phyloP scores from a whole-genome alignment of 2,797 vertebrate genomes.

The Limosa lapponica region DNA sequence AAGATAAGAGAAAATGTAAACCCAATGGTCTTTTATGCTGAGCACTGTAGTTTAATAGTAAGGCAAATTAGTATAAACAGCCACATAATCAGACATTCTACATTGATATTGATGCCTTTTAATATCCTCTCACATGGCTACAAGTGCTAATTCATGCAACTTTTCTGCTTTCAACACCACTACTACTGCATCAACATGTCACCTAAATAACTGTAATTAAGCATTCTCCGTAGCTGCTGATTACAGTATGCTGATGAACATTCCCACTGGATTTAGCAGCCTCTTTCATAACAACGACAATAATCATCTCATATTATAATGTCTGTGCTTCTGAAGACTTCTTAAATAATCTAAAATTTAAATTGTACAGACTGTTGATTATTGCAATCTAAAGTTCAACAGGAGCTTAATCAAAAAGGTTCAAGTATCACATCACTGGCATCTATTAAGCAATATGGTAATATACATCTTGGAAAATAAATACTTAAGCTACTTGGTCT shows the following conservation, averaged over 20 bases:
- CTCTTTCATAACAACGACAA: slow-evolving; percentile 76
- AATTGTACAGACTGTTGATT: slow-evolving; percentile 80
- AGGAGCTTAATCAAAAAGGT: slow-evolving; percentile 80
- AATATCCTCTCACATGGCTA: slow-evolving; percentile 53
- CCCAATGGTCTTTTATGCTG: neutral
- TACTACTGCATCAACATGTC: slow-evolving; percentile 76
- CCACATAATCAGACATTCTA: slow-evolving; percentile 32
- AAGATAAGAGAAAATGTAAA: neutral
- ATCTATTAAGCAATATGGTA: slow-evolving; percentile 70
- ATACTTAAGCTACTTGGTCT: slow-evolving; percentile 53
- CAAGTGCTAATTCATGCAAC: slow-evolving; percentile 69
- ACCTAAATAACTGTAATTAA: slow-evolving; percentile 83
- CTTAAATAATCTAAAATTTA: slow-evolving; percentile 83
- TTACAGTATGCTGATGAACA: slow-evolving; percentile 81
- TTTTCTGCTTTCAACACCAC: slow-evolving; percentile 70
- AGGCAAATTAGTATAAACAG: slow-evolving; percentile 61
- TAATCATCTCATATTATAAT: slow-evolving; percentile 81
- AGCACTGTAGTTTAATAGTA: slow-evolving; percentile 43
- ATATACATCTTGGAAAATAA: slow-evolving; percentile 63
- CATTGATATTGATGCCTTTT: slow-evolving; percentile 66
- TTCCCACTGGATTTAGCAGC: slow-evolving; percentile 78
- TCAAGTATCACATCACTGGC: slow-evolving; percentile 68
- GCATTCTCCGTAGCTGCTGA: slow-evolving; percentile 76
- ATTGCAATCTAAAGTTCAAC: slow-evolving; percentile 82
- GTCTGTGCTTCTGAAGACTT: slow-evolving; percentile 75